Evolutionary conservation across 2,113 vertebrate genomes (phyloP).

Genomic region (Psephotus haematonotus): DNA sequence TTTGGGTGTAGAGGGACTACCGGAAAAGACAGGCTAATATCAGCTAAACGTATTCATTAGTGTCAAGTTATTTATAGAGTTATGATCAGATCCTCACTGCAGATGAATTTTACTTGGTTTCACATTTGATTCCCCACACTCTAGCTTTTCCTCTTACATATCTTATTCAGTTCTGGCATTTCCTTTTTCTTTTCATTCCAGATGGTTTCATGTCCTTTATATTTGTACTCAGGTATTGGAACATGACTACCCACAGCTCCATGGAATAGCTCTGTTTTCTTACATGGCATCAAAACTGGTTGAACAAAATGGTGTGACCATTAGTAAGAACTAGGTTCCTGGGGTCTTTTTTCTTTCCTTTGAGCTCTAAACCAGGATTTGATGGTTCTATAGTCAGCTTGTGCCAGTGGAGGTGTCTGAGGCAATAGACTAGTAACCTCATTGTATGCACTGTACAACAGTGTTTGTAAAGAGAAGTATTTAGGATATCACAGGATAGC

Average conservation of each 20-base stretch:
- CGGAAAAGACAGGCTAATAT: not conserved
- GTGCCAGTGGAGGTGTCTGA: not conserved
- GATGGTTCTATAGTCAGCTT: not conserved
- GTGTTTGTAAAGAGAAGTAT: not conserved
- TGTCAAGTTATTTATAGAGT: not conserved
- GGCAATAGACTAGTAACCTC: not conserved
- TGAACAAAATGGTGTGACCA: not conserved
- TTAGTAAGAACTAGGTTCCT: not conserved
- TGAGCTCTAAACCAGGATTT: not conserved
- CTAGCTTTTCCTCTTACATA: not conserved
- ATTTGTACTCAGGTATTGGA: not conserved
- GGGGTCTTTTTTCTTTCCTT: not conserved
- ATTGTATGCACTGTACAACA: not conserved
- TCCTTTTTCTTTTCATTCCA: not conserved
- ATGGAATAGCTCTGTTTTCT: not conserved
- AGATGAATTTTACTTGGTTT: not conserved
- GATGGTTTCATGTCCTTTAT: not conserved
- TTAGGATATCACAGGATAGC: not conserved
- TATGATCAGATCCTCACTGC: not conserved
- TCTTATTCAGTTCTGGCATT: not conserved
- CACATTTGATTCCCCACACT: not conserved
- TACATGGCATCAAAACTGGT: not conserved
- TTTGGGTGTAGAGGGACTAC: accelerated
- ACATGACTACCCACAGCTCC: not conserved
- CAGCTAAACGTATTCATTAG: not conserved